These are phyloP conservation scores for Heliconius sara DNA, from an alignment of 2,888 invertebrate genomes.

Conservation along the genomic window DNA sequence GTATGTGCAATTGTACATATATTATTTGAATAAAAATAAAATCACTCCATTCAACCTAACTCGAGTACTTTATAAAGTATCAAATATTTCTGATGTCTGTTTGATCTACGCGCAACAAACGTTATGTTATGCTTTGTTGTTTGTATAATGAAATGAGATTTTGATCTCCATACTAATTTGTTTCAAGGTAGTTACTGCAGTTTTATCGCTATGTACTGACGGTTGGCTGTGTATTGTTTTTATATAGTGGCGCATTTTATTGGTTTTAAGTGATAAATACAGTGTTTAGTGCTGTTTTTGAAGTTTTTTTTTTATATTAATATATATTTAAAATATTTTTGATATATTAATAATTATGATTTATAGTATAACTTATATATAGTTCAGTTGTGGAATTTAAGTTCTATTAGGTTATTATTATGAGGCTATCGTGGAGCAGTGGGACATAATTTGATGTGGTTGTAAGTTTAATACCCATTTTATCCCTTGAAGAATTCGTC, in stretches of 20 bases:
- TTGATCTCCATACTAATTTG: constrained; percentile 40
- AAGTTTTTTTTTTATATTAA: too few relatives aligned
- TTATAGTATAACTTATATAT: too few relatives aligned
- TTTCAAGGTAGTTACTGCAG: constrained; percentile 39
- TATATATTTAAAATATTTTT: neutral
- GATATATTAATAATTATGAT: neutral
- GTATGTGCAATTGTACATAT: too few relatives aligned
- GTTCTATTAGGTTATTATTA: too few relatives aligned
- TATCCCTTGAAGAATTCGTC: too few relatives aligned
- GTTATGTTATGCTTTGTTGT: constrained; percentile 29
- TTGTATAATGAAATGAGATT: constrained; percentile 35
- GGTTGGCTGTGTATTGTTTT: constrained; percentile 19
- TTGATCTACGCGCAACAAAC: constrained; percentile 6
- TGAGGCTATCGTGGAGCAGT: too few relatives aligned
- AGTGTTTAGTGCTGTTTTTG: neutral
- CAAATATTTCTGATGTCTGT: constrained; percentile 8
- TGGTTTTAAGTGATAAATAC: neutral
- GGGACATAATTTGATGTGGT: too few relatives aligned
- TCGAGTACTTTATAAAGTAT: neutral
- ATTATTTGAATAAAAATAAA: neutral
- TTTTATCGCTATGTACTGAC: constrained; percentile 9
- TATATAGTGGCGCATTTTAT: neutral
- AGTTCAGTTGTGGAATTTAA: too few relatives aligned
- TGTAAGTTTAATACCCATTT: too few relatives aligned
- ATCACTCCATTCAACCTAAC: neutral